These are phyloP conservation scores for Lysiphlebus fabarum DNA, from an alignment of 1,140 invertebrate genomes.

Conservation along the genomic window DNA sequence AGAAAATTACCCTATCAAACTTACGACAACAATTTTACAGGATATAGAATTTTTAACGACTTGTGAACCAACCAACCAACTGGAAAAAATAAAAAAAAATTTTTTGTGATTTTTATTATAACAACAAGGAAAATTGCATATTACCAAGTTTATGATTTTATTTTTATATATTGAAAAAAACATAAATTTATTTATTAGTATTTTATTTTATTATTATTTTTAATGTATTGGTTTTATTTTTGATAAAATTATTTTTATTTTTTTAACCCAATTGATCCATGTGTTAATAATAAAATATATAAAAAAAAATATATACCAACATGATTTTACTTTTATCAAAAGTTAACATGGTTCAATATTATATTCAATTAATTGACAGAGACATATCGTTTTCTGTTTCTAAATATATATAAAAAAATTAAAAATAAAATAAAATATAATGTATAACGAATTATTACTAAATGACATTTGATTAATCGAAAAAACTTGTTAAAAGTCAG, in stretches of 20 bases:
- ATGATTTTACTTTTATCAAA: conserved; percentile 32
- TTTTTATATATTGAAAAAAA: too few relatives aligned
- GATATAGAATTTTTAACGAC: conserved; percentile 27
- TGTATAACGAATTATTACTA: background rate
- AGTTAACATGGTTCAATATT: conserved; percentile 19
- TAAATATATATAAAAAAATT: conserved; percentile 22
- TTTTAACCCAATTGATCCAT: too few relatives aligned
- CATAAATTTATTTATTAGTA: too few relatives aligned
- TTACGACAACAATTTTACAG: conserved; percentile 22
- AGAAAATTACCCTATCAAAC: conserved; percentile 17
- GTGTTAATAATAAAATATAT: background rate
- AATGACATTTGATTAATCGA: too few relatives aligned
- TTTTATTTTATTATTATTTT: too few relatives aligned
- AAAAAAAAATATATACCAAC: conserved; percentile 9
- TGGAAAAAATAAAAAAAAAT: background rate
- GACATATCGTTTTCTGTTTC: conserved; percentile 26
- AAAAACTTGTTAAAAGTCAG: too few relatives aligned
- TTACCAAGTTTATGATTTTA: too few relatives aligned
- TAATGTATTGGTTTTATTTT: too few relatives aligned
- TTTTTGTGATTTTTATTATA: background rate
- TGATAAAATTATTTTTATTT: too few relatives aligned
- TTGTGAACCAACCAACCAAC: too few relatives aligned
- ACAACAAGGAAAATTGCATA: background rate
- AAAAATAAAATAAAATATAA: conserved; percentile 19
- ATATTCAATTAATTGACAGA: conserved; percentile 25